Base-by-base conservation (phyloP, 2,888 invertebrate species). In the Sinotaia quadrata region DNA sequence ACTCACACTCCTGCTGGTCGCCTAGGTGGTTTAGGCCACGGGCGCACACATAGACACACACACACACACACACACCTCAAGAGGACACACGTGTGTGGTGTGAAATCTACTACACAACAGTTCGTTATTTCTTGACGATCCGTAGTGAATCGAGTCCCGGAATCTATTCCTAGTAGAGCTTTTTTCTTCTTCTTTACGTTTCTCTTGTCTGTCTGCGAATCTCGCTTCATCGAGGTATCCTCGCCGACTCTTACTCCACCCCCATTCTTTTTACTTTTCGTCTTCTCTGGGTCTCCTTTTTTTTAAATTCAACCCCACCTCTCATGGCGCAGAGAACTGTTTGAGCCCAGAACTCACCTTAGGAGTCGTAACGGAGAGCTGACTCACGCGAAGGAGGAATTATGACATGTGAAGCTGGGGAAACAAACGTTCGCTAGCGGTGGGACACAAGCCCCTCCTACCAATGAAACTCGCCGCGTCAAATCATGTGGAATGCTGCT, bases 401-500 rank as follows among this genome's bases (percentile, higher is more conserved):
- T 41, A 41, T 41, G 41, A 41, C 41, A 41, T 41, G 41, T 41
- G 41, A 54, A 27, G 54, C 8, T 8, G 7, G 24, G 47, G 12
- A 7, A 2, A 7, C 47, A n/a, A 47, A 24, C 8, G 21, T 27
- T 18, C 54, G 54, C 27, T 3, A 29, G 54, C 27, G 7, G 8
- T 29, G 54, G 4, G 34, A 34, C 8, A 8, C 36, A 33, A 56
- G 65, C 65, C 31, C 52, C 63, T 63, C 63, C 63, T 52, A 24
- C 63, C 29, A 10, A n/a, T 52, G 41, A 29, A 37, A 44, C 29
- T n/a, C 63, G 21, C 2, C 37, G 37, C 34, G 54, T 33, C 51
- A 34, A 34, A 33, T 51, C 52, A 33, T 34, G 15, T 2, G 18
- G 58, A 54, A 21, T 54, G 54, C 54, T 52, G 52, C 65, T 65